Base-by-base conservation (phyloP, 2,113 vertebrate species). In the Dipodomys ordii region DNA sequence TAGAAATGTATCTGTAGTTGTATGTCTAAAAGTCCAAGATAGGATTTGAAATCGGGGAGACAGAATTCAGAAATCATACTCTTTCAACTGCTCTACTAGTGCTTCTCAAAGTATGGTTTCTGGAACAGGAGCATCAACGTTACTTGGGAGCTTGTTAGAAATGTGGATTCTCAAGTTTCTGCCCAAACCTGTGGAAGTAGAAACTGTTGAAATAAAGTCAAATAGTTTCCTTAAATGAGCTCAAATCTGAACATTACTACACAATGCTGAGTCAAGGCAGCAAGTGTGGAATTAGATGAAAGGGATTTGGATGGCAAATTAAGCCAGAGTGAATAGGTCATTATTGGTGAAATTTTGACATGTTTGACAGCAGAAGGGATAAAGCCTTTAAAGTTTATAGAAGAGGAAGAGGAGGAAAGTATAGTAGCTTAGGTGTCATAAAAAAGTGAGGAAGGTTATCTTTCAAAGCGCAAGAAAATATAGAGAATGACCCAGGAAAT, bases 81-180 rank as follows among this genome's bases (percentile, higher is more conserved):
- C 76, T 69, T 71, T 32, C 79, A 76, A 85, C 1, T 49, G 12
- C 28, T 78, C 20, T 23, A 76, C 3, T 64, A 84, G 23, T 28
- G 8, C 32, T 76, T 88, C 49, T 88, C 49, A 80, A 91, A 88
- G 10, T 65, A 39, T 93, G 68, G n/a, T 65, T 91, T 28, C 67
- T 78, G 77, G 64, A 39, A 15, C 22, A 83, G 65, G 49, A 88
- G 35, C 79, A 87, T 83, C 20, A 81, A 78, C 9, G 49, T 87
- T 15, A 74, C 76, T 68, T 79, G n/a, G 32, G 28, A 83, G 16
- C n/a, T 87, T 72, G 60, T 71, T 87, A 92, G n/a, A 83, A 95
- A 90, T 39, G 13, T 32, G 78, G 23, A 87, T 87, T 53, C 77
- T 57, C 44, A 93, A 1, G 25, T 18, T 30, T 49, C 49, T 49